Evolutionary conservation across 2,113 vertebrate genomes (phyloP).

Genomic region (Leucopternis melanops): DNA sequence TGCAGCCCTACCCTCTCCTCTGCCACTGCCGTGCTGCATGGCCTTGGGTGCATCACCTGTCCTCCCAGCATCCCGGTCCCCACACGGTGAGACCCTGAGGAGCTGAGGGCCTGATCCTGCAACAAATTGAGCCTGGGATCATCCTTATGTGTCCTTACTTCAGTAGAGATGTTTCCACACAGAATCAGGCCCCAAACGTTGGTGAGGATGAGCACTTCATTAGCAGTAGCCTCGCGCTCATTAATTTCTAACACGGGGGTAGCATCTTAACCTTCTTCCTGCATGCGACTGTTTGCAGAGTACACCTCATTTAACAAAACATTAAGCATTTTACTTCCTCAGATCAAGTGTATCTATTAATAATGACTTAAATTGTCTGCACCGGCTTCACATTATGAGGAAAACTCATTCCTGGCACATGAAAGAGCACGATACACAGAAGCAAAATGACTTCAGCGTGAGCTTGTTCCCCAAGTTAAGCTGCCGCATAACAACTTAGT

Average conservation of each 20-base stretch:
- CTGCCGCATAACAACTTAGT: neutral
- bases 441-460: rapidly evolving
- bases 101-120: neutral
- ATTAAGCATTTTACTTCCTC: slow-evolving; percentile 37
- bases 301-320: slow-evolving; percentile 64
- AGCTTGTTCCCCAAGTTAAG: neutral
- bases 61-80: rapidly evolving
- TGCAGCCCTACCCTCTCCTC: neutral
- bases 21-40: neutral
- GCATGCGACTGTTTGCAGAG: neutral
- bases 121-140: neutral
- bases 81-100: rapidly evolving
- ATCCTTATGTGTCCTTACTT: neutral
- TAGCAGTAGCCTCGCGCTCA: neutral
- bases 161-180: neutral
- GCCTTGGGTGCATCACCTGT: neutral
- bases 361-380: slow-evolving; percentile 47
- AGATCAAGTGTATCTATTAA: slow-evolving; percentile 55
- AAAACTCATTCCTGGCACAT: slow-evolving; percentile 19
- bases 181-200: neutral
- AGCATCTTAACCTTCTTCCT: neutral
- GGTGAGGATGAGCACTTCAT: neutral
- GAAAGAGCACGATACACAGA: neutral
- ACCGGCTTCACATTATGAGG: neutral
- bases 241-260: neutral